Evolutionary conservation across 2,797 vertebrate genomes (phyloP), one percentile per base, ranked within the genome.

Genomic region (Pelochelys cantorii): DNA sequence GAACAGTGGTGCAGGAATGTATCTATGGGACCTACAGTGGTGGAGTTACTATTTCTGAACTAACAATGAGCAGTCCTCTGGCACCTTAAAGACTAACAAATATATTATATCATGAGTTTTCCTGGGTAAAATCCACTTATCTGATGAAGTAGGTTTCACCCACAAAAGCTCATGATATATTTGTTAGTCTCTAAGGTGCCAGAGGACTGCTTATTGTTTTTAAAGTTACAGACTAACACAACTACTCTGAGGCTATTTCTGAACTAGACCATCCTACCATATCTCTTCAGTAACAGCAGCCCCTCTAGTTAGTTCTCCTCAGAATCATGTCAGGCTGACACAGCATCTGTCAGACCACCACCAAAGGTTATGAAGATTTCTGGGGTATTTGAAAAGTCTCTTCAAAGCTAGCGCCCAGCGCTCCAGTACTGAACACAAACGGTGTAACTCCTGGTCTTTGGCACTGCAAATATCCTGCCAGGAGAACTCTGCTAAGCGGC

Each of bases 401-500:
- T 86, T 75, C 37, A 18, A 13, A 81, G n/a, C 13, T 90, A 84
- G 71, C 53, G 20, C 31, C 48, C 2, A 23, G 34, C 15, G 31
- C 79, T 85, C 59, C 2, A 14, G 60, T 71, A 68, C 78, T 87
- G 74, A 77, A 74, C 79, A 77, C 29, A 78, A n/a, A 29, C 1
- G 0, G 60, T 20, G 42, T 74, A 91, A 85, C 78, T 87, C 83
- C 89, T 85, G 85, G 55, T 75, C 81, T 90, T 60, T 59, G 57
- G 84, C 60, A 52, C 62, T 17, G 82, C 57, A 85, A 23, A 85
- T 84, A 81, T 85, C 86, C 83, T 37, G 55, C 93, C 83, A 77
- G 75, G 79, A 90, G 71, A 89, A 94, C 77, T 83, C 37, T 81
- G 80, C 71, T 18, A 65, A 92, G 82, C 37, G 88, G 60, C 88